Evolutionary conservation across 2,797 vertebrate species (phyloP).

Genomic region (Rhinogobio ventralis): DNA sequence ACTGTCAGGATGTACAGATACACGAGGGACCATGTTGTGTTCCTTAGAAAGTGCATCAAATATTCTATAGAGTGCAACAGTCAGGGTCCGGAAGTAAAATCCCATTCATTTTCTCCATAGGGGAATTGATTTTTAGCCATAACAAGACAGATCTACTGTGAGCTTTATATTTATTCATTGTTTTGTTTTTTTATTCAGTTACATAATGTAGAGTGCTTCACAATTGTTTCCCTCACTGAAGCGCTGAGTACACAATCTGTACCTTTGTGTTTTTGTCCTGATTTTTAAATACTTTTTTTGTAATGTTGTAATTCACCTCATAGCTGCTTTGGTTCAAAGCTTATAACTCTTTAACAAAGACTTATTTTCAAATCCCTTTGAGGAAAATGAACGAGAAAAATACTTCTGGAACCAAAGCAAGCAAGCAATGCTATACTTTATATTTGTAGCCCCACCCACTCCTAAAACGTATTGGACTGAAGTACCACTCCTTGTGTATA

Average conservation of each 20-base stretch:
- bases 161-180: not conserved
- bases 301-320: not conserved
- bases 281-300: not conserved
- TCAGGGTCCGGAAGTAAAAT: not conserved
- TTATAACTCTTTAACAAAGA: not conserved
- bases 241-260: not conserved
- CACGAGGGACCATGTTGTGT: not conserved
- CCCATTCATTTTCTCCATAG: not conserved
- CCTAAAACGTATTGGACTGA: not conserved
- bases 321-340: not conserved
- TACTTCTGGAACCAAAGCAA: not conserved
- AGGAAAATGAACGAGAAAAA: not conserved
- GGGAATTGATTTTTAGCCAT: not conserved
- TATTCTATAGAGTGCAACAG: too few species aligned
- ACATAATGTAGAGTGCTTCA: not conserved
- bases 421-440: not conserved
- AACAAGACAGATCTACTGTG: not conserved
- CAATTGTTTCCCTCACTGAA: not conserved
- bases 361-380: not conserved
- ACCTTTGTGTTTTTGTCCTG: too few species aligned
- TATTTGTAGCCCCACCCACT: not conserved
- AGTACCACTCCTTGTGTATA: not conserved
- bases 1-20: not conserved
- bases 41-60: not conserved
- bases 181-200: not conserved